These are phyloP conservation scores for Notothenia coriiceps DNA, from an alignment of 2,113 vertebrate genomes.

Conservation along the genomic window DNA sequence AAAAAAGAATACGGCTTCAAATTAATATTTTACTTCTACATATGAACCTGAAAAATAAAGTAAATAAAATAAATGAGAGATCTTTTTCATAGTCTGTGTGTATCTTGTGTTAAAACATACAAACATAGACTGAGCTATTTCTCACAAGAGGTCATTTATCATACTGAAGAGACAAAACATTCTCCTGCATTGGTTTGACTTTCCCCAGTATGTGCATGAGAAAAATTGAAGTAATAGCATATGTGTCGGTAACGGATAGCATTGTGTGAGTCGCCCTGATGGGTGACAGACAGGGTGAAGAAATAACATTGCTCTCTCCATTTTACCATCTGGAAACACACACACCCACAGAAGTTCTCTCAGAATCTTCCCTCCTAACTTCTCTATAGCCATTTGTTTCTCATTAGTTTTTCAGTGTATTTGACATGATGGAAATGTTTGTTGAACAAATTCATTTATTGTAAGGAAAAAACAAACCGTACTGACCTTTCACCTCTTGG, in stretches of 20 bases:
- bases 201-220: constrained; percentile 9
- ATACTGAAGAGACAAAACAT: constrained; percentile 49
- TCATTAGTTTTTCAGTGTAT: constrained; percentile 41
- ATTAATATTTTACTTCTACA: constrained; percentile 24
- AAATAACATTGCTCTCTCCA: constrained; percentile 55
- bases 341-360: constrained; percentile 6
- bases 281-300: constrained; percentile 67
- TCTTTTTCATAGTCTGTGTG: constrained; percentile 28
- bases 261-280: constrained; percentile 38
- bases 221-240: constrained; percentile 44
- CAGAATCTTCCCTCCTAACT: background rate
- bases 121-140: constrained; percentile 17
- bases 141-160: constrained; percentile 18
- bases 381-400: constrained; percentile 38
- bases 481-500: constrained; percentile 86
- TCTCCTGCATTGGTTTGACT: constrained; percentile 21
- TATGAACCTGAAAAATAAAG: constrained; percentile 6
- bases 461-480: constrained; percentile 2
- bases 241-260: constrained; percentile 63
- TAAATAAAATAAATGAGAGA: constrained; percentile 51
- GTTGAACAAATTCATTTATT: constrained; percentile 43
- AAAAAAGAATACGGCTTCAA: constrained; percentile 36
- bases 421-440: constrained; percentile 48
- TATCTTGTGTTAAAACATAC: constrained; percentile 20
- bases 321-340: constrained; percentile 71